A percentile compares a stretch with the other conserved stretches of the same genome.
Evolutionary conservation across 37 sponge, comb jelly and placozoan genomes (phyloP).

Genomic region (Chondrosia reniformis): DNA sequence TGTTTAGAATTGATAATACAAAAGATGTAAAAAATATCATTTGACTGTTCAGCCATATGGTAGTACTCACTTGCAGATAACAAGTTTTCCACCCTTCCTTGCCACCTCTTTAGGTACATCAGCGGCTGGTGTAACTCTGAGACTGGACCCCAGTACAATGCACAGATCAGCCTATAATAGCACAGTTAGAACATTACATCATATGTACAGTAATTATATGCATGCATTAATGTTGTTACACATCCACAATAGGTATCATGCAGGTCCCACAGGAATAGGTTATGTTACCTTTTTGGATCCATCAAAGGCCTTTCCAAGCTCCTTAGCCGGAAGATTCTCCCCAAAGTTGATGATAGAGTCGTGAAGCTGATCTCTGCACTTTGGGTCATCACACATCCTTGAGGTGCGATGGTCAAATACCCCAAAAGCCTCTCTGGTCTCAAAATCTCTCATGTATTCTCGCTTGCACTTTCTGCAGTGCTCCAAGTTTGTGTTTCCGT

Average conservation of each 20-base stretch:
- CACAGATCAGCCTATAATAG: constrained; percentile 74
- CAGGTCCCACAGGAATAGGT: neutral
- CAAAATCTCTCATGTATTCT: constrained; percentile 85
- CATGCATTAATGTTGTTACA: neutral
- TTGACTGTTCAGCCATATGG: neutral
- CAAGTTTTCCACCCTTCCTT: constrained; percentile 49
- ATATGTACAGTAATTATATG: neutral
- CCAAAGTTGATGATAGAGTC: constrained; percentile 92
- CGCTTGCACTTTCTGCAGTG: constrained; percentile 62
- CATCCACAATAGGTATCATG: neutral
- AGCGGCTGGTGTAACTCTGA: constrained; percentile 73
- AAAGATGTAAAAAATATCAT: no score
- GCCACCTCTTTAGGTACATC: constrained; percentile 55
- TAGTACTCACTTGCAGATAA: constrained; percentile 82
- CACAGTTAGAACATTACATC: neutral
- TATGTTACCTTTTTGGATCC: constrained; percentile 47
- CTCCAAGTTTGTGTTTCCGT: constrained; percentile 92
- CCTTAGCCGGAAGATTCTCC: constrained; percentile 67
- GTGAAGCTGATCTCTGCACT: constrained; percentile 53
- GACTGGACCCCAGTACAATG: constrained; percentile 86
- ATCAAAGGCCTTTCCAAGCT: constrained; percentile 62
- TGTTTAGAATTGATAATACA: neutral
- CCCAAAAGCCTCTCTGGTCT: constrained; percentile 52
- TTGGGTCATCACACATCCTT: constrained; percentile 72
- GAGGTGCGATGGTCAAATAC: constrained; percentile 71